phyloP scores from a whole-genome alignment of 2,797 vertebrate genomes.

The Mormyrops boulengeri region DNA sequence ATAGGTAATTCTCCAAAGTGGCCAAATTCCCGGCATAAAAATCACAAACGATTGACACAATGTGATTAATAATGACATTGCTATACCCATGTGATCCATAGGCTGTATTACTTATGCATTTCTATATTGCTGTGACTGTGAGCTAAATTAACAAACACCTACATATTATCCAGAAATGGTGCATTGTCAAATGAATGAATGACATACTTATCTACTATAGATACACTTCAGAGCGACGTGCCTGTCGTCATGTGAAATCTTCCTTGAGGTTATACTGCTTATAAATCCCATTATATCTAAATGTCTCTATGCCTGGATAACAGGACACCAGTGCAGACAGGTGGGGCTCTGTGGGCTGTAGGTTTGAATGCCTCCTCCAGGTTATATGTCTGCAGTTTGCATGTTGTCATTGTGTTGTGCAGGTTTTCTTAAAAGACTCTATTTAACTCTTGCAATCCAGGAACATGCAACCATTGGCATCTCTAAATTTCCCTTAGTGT shows the following conservation, averaged over 20 bases:
- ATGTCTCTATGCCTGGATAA: neutral
- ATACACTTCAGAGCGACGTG: neutral
- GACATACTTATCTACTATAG: neutral
- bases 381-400: neutral
- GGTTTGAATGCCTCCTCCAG: neutral
- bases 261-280: neutral
- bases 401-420: neutral
- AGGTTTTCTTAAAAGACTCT: neutral
- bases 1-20: neutral
- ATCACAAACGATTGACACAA: neutral
- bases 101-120: neutral
- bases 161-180: neutral
- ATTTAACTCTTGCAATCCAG: neutral
- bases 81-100: neutral
- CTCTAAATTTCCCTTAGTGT: neutral
- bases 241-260: neutral
- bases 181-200: neutral
- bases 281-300: neutral
- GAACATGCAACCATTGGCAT: neutral
- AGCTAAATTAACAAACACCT: neutral
- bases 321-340: neutral
- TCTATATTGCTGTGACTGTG: neutral
- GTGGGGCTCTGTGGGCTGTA: neutral
- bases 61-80: neutral
- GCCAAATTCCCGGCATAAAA: neutral